These are phyloP conservation scores for Apodemus sylvaticus DNA, from an alignment of 2,113 vertebrate species.

Conservation along the genomic window DNA sequence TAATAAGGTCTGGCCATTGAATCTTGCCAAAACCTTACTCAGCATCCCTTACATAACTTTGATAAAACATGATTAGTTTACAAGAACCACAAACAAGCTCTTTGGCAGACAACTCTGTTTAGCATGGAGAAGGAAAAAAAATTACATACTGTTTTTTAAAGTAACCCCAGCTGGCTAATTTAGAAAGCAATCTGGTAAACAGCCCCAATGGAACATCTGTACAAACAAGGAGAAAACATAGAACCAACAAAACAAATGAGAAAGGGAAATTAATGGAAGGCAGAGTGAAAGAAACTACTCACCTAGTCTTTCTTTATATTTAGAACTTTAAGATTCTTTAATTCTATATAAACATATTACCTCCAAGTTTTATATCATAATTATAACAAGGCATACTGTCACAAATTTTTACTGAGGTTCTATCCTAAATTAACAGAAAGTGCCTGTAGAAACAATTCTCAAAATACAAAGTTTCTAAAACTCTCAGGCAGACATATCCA, in stretches of 20 bases:
- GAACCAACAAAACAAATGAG: slow-evolving; percentile 70
- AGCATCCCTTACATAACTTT: not conserved
- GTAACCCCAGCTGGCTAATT: slow-evolving; percentile 76
- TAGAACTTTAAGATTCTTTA: slow-evolving; percentile 41
- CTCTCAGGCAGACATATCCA: not conserved
- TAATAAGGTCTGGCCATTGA: slow-evolving; percentile 46
- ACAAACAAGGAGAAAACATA: slow-evolving; percentile 78
- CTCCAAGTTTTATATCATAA: slow-evolving; percentile 54
- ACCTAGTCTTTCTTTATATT: slow-evolving; percentile 46
- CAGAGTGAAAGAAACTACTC: slow-evolving; percentile 51
- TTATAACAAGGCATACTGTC: slow-evolving; percentile 29
- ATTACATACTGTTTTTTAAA: slow-evolving; percentile 76
- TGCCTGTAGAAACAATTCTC: slow-evolving; percentile 1
- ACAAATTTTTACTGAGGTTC: slow-evolving; percentile 2
- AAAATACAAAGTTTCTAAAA: slow-evolving; percentile 42
- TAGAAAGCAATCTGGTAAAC: slow-evolving; percentile 73
- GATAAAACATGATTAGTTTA: slow-evolving; percentile 10
- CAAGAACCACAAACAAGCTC: slow-evolving; percentile 2
- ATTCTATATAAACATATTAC: not conserved
- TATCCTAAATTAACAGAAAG: slow-evolving; percentile 49
- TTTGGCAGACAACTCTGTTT: slow-evolving; percentile 51
- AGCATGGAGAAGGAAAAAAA: slow-evolving; percentile 68
- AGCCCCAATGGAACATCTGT: slow-evolving; percentile 69
- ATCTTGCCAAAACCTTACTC: slow-evolving; percentile 10
- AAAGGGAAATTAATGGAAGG: slow-evolving; percentile 66